Evolutionary conservation across 2,888 invertebrate genomes (phyloP).

Genomic region (Mellilla xanthometata): DNA sequence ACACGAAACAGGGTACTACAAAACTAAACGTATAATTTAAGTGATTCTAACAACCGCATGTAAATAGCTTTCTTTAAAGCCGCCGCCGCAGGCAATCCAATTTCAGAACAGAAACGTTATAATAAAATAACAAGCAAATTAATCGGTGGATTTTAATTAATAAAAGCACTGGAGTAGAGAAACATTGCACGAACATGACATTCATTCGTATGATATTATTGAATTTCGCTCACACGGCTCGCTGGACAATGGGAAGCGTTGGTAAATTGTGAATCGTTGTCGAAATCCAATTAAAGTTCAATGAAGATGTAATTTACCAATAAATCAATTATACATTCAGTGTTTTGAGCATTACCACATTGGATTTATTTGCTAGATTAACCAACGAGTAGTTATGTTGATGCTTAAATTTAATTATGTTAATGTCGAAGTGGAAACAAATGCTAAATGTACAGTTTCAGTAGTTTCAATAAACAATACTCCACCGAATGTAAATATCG

Average conservation of each 20-base stretch:
- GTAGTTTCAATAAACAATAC: conserved; percentile 12
- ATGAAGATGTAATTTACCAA: conserved; percentile 51
- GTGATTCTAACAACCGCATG: not conserved
- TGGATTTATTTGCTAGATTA: conserved; percentile 34
- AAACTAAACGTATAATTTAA: not conserved
- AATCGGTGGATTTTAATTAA: conserved; percentile 38
- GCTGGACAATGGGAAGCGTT: conserved; percentile 40
- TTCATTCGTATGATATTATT: conserved; percentile 38
- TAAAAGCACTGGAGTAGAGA: conserved; percentile 32
- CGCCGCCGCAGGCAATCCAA: conserved; percentile 11
- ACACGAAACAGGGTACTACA: conserved; percentile 12
- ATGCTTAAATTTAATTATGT: conserved; percentile 23
- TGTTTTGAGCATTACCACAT: conserved; percentile 36
- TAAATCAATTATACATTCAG: conserved; percentile 44
- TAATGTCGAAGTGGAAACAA: conserved; percentile 27
- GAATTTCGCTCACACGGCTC: conserved; percentile 39
- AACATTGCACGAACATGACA: conserved; percentile 34
- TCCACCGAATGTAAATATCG: conserved; percentile 2
- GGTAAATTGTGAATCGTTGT: conserved; percentile 43
- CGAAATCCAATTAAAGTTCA: conserved; percentile 52
- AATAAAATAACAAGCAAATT: conserved; percentile 26
- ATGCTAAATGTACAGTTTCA: conserved; percentile 9
- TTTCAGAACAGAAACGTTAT: conserved; percentile 18
- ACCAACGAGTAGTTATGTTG: conserved; percentile 16
- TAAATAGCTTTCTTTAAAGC: conserved; percentile 10